Evolutionary conservation across 2,888 invertebrate species (phyloP), one percentile per base, ranked within the genome.

Genomic region (Omphaloscelis lunosa): DNA sequence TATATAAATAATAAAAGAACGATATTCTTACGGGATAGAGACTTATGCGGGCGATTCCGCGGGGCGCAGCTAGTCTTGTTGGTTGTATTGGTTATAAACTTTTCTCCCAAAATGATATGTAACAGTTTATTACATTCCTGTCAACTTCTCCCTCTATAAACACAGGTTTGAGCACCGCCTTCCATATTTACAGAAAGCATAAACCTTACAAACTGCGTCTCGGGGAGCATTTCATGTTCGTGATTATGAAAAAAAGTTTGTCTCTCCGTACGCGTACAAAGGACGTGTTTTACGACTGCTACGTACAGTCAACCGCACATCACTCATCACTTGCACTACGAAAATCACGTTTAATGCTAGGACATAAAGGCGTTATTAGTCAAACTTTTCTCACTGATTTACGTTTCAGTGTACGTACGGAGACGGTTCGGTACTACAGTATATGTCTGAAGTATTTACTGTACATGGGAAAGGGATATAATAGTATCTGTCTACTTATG

Each of bases 231-330:
- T 85, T 86, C 74, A 83, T 71, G 70, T 75, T 62, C 70, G 56
- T 77, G 65, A 80, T 85, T 85, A 85, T 86, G 85, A 83, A 85
- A 85, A 85, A 85, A 86, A 85, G 71, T 86, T 85, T 77, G 70
- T 80, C 67, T 70, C 75, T 58, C 69, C 34, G 68, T 45, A 20
- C 62, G 34, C n/a, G 39, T 56, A 82, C 63, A 83, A 82, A 82
- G 86, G 75, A 83, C 39, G 53, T 79, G 67, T 79, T 83, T 84
- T 83, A 86, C 41, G 62, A 63, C 58, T 58, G 48, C 51, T 3
- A n/a, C 12, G 70, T 83, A 82, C 34, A 23, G 41, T 29, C 23
- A 17, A 79, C 67, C 23, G 0, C 34, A 61, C 5, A 7, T 61
- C 45, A 29, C 12, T 56, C 0, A 0, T 23, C 0, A n/a, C 15